A percentile compares a stretch with the other conserved stretches of the same genome.
These are phyloP conservation scores for Caenorhabditis parvicauda DNA, from an alignment of 2,888 invertebrate species.

Conservation along the genomic window DNA sequence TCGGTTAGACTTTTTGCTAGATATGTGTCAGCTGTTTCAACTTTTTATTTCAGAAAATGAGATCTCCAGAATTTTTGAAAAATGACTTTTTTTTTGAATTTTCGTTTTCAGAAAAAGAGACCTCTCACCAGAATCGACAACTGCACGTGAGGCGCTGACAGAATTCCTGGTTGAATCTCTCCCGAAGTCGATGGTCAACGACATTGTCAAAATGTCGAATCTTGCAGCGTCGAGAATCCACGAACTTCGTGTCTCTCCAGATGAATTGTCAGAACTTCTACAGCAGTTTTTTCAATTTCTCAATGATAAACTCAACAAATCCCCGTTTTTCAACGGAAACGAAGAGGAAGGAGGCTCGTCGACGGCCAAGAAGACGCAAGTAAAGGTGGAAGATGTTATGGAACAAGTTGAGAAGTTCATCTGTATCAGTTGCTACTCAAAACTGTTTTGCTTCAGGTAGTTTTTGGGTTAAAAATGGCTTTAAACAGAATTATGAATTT, in stretches of 20 bases:
- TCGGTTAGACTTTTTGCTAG: no score
- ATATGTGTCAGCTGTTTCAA: no score
- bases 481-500: not conserved
- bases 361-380: constrained; percentile 37
- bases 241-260: constrained; percentile 69
- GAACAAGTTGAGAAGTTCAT: constrained; percentile 91
- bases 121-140: constrained; percentile 39
- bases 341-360: no score
- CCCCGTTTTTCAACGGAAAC: constrained; percentile 62
- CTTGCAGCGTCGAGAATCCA: constrained; percentile 64
- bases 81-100: no score
- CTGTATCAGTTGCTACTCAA: constrained; percentile 83
- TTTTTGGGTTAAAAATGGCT: no score
- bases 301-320: constrained; percentile 73
- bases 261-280: constrained; percentile 83
- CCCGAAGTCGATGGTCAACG: constrained; percentile 63
- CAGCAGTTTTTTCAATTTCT: constrained; percentile 85
- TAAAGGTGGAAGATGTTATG: constrained; percentile 78
- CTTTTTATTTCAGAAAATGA: no score
- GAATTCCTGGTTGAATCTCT: constrained; percentile 63
- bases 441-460: constrained; percentile 75
- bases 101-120: constrained; percentile 29
- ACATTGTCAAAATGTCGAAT: constrained; percentile 72
- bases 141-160: constrained; percentile 64
- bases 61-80: no score